Base-by-base conservation (phyloP, 2,113 vertebrate genomes). In the Pseudopipra pipra region DNA sequence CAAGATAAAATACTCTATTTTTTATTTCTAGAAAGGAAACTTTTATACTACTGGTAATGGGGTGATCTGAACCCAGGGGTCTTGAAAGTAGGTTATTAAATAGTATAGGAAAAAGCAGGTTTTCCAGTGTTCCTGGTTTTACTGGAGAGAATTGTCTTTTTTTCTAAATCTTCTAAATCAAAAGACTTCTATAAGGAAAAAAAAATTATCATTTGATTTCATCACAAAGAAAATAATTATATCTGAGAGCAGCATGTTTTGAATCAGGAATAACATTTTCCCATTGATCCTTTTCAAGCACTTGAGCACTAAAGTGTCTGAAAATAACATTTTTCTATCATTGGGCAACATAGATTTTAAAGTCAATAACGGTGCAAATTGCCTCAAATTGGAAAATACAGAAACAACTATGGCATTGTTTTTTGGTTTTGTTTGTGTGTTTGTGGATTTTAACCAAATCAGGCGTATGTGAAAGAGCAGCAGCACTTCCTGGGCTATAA, bases 291-390 rank as follows among this genome's bases (percentile, higher is more conserved):
- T 87, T 91, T 66, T 70, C 6, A 5, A 84, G 55, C 41, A 77
- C 18, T 62, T 66, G 49, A 90, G 80, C 80, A 88, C 31, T 43
- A 71, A 89, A 82, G 33, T 72, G 43, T 52, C 67, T 96, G 94
- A 95, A 95, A 95, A 63, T 66, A 83, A 91, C 55, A 75, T 95
- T 94, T 85, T 89, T 89, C 31, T 35, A 21, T 90, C 72, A 92
- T 95, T 95, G 89, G 55, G 91, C 55, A 78, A 77, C 80, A 72
- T 17, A 55, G 96, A 96, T 97, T 79, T 97, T 97, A 79, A 96
- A 97, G 97, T 95, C 93, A 97, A 94, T 97, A 97, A 90, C 59
- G 92, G 75, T 92, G 87, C 67, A 85, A 88, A 97, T 96, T 96
- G 89, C 81, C 81, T 94, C 82, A 90, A 85, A 95, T 72, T 95